Evolutionary conservation across 2,113 vertebrate genomes (phyloP).

Genomic region (Malurus melanocephalus): DNA sequence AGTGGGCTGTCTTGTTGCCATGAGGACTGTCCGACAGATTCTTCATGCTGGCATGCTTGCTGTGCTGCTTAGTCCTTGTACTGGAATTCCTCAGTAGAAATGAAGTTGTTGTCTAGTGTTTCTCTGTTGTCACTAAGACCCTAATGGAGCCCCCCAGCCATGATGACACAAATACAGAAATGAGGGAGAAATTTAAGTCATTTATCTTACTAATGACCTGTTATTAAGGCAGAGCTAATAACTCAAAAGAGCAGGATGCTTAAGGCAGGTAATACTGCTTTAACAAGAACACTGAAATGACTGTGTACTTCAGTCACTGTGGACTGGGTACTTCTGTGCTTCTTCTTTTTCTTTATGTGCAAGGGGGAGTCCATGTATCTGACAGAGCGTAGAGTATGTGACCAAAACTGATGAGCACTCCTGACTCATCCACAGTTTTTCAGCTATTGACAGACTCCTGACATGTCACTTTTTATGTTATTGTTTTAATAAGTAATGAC

Average conservation of each 20-base stretch:
- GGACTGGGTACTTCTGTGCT: neutral
- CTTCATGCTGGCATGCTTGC: neutral
- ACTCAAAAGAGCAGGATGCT: neutral
- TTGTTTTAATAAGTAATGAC: neutral
- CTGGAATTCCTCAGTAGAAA: neutral
- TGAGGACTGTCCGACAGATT: neutral
- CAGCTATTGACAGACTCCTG: neutral
- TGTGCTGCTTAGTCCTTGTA: neutral
- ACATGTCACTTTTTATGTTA: neutral
- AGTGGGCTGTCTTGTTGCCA: neutral
- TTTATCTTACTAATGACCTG: neutral
- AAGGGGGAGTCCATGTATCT: neutral
- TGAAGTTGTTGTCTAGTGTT: neutral
- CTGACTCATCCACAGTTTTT: neutral
- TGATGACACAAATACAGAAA: neutral
- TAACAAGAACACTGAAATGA: neutral
- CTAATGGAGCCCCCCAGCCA: neutral
- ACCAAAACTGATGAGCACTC: neutral
- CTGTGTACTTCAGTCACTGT: neutral
- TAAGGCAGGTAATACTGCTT: neutral
- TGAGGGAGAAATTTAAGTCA: neutral
- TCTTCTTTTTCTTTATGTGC: neutral
- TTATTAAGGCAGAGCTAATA: neutral
- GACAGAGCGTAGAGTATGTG: neutral
- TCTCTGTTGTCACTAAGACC: neutral